Evolutionary conservation across 2,888 invertebrate genomes (phyloP).

Genomic region (Notodonta dromedarius): DNA sequence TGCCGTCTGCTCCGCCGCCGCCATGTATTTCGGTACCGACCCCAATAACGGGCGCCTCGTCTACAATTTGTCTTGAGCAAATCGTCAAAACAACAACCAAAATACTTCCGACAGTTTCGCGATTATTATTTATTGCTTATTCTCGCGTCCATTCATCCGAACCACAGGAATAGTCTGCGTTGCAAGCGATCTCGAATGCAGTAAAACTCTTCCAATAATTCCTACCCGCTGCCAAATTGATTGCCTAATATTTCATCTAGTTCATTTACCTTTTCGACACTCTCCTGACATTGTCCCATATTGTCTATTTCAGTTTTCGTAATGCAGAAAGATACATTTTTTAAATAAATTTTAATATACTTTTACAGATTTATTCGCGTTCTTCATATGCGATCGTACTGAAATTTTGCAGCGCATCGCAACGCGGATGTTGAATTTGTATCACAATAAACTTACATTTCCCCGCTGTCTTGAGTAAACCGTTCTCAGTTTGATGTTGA

Average conservation of each 20-base stretch:
- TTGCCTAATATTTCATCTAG: constrained; percentile 22
- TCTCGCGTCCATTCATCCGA: constrained; percentile 41
- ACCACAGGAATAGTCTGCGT: constrained; percentile 11
- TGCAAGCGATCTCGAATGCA: constrained; percentile 15
- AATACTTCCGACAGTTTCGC: constrained; percentile 69
- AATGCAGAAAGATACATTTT: constrained; percentile 19
- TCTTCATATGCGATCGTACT: constrained; percentile 21
- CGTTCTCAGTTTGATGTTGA: constrained; percentile 19
- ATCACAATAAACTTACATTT: constrained; percentile 15
- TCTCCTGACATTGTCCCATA: constrained; percentile 35
- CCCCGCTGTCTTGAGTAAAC: constrained; percentile 9
- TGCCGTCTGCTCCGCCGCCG: constrained; percentile 71
- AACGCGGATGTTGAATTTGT: constrained; percentile 17
- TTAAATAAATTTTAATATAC: constrained; percentile 22
- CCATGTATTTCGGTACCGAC: constrained; percentile 82
- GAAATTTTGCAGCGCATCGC: constrained; percentile 16
- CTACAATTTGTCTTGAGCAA: constrained; percentile 79
- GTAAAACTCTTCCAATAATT: constrained; percentile 12
- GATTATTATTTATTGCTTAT: constrained; percentile 55
- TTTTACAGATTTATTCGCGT: constrained; percentile 16
- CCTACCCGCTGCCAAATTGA: constrained; percentile 10
- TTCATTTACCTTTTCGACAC: constrained; percentile 35
- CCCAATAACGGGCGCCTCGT: constrained; percentile 79
- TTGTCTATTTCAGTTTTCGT: constrained; percentile 35
- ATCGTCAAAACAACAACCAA: constrained; percentile 74